Base-by-base conservation (phyloP, 2,113 vertebrate species). In the Phylloscopus whistleri region DNA sequence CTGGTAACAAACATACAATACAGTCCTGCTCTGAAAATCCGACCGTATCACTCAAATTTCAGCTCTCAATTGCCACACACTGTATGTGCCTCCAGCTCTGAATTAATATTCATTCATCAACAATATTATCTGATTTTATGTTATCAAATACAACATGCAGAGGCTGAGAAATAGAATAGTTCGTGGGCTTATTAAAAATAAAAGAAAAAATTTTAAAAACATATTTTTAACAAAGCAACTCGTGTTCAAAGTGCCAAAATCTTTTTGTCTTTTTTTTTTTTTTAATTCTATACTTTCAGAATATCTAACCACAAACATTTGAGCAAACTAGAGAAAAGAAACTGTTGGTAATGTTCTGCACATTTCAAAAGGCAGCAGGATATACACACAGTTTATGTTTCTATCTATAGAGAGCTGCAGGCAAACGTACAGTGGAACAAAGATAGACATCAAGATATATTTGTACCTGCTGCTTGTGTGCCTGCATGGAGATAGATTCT, bases 391-490 rank as follows among this genome's bases (percentile, higher is more conserved):
- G 96, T 97, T 98, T 96, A 96, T 93, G 97, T 97, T 95, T 89
- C 93, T 97, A 95, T 97, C 94, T 97, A 97, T 95, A 80, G 95
- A 96, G 91, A 76, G 77, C 95, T 94, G 95, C 84, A 98, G 97
- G 97, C 97, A 98, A 95, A 95, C 73, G 93, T 96, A 95, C 92
- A 97, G 92, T 97, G 97, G 97, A 98, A 98, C 97, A 97, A 95
- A 97, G 97, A 74, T 97, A 96, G 92, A 64, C 96, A 97, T 95
- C 92, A 96, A 85, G 91, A 96, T 96, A 96, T 84, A 96, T 41
- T 87, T 88, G 88, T 97, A 97, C 96, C 96, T 98, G 97, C 91
- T 39, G 75, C 91, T 67, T 73, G n/a, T 83, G 82, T 89, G 92
- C 95, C 94, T 96, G 23, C 68, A 96, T 96, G 94, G 74, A 94